These are phyloP conservation scores for Galeopterus variegatus DNA, from an alignment of 2,113 vertebrate species.

Conservation along the genomic window DNA sequence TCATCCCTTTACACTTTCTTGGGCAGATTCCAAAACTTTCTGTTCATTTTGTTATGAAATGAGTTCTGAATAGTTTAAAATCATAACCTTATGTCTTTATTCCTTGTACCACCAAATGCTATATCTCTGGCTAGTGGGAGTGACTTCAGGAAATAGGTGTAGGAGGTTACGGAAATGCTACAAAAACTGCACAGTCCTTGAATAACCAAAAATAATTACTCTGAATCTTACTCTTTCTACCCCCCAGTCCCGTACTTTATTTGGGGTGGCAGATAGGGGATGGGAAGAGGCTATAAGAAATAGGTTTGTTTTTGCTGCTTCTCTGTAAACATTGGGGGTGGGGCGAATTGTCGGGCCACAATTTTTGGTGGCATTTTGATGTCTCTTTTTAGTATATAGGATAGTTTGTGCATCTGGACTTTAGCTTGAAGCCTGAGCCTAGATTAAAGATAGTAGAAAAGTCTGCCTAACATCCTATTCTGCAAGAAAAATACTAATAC, in stretches of 20 bases:
- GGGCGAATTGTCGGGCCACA: background rate
- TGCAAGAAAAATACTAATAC: background rate
- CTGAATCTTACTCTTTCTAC: background rate
- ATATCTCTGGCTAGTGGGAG: background rate
- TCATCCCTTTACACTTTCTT: background rate
- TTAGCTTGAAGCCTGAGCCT: background rate
- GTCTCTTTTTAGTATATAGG: background rate
- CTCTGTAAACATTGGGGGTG: background rate
- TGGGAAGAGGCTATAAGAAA: background rate
- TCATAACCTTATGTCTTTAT: background rate
- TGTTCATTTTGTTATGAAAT: background rate
- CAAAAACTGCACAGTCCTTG: background rate
- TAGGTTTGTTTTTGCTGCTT: background rate
- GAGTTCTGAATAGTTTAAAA: background rate
- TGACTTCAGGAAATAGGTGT: background rate
- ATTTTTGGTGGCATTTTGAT: background rate
- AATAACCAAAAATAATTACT: background rate
- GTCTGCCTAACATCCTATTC: background rate
- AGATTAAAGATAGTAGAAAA: background rate
- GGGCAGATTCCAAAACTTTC: background rate
- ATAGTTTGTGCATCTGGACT: background rate
- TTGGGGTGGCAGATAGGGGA: background rate
- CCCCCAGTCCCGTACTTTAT: background rate
- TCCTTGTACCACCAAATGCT: background rate
- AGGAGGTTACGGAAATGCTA: background rate